Evolutionary conservation across 2,113 vertebrate species (phyloP), one percentile per base, ranked within the genome.

Genomic region (Crotalus helleri): DNA sequence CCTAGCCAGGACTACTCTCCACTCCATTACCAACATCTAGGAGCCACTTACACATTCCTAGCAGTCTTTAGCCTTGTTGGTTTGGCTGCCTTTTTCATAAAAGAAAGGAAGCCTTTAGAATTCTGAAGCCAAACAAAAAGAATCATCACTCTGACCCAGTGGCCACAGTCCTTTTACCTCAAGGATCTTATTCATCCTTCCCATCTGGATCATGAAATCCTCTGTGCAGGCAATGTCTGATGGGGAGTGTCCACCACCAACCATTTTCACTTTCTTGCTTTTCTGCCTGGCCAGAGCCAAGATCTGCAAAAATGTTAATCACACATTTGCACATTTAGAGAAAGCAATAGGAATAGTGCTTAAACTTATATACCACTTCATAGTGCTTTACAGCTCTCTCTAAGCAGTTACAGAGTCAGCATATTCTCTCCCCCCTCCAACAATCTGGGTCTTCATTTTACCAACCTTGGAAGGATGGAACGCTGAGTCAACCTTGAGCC

Each of bases 121-220:
- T 44, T 81, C 74, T 44, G 74, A 81, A 81, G 74, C 33, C 74
- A 44, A 81, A 17, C 2, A 6, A 81, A 5, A 81, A 39, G 74
- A 39, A 81, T 19, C 15, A 21, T 39, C 33, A 81, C 9, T 9
- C 74, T 81, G 74, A 81, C 74, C 74, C 33, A 81, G 69, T 44
- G 74, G 74, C n/a, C 49, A 29, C 39, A 90, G 23, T 12, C 7
- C 49, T 59, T 86, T 86, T 81, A 98, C 98, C 98, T 97, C 95
- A 44, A 98, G 96, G 23, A 98, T 1, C 24, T 92, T 96, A 94
- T 98, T 98, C 97, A 98, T 97, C 92, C 97, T 97, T 89, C 97
- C 98, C 97, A 98, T 94, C 85, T 97, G 96, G 94, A 98, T 97
- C 98, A 98, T 98, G 96, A 98, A 98, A 59, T 95, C 97, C 0